phyloP scores from a whole-genome alignment of 2,113 vertebrate species.

The Gobiocypris rarus region DNA sequence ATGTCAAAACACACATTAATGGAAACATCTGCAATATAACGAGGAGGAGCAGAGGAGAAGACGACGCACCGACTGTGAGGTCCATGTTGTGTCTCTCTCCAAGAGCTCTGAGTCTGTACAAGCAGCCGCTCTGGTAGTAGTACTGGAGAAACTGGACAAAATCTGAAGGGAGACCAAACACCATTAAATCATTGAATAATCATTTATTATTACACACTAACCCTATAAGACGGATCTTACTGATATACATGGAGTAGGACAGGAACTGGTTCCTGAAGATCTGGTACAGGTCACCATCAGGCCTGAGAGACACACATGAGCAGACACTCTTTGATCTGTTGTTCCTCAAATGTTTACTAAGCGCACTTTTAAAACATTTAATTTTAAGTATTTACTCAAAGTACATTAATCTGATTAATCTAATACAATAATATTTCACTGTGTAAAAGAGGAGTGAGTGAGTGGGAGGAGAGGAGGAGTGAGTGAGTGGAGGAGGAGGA shows the following conservation, averaged over 20 bases:
- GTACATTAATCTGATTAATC: not conserved
- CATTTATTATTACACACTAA: not conserved
- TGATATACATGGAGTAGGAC: constrained; percentile 95
- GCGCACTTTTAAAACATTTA: too few relatives aligned
- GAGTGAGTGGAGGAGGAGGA: too few relatives aligned
- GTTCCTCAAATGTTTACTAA: too few relatives aligned
- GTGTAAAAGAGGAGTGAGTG: too few relatives aligned
- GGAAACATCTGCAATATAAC: not conserved
- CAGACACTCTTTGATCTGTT: not conserved
- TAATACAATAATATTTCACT: not conserved
- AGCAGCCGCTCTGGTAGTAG: constrained; percentile 95
- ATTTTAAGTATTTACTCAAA: not conserved
- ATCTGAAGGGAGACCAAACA: constrained; percentile 71
- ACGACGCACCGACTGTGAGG: constrained; percentile 51
- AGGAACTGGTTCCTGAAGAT: constrained; percentile 97
- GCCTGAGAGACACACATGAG: constrained; percentile 77
- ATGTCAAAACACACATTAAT: not conserved
- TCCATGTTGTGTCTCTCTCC: constrained; percentile 92
- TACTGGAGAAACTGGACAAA: constrained; percentile 98
- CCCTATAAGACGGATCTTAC: constrained; percentile 74
- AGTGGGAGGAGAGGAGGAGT: too few relatives aligned
- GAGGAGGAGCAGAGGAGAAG: not conserved
- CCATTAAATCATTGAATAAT: not conserved
- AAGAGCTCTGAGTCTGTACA: constrained; percentile 90
- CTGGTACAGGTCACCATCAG: constrained; percentile 94